These are phyloP conservation scores for Cathartes aura DNA, from an alignment of 2,113 vertebrate species.

Conservation along the genomic window DNA sequence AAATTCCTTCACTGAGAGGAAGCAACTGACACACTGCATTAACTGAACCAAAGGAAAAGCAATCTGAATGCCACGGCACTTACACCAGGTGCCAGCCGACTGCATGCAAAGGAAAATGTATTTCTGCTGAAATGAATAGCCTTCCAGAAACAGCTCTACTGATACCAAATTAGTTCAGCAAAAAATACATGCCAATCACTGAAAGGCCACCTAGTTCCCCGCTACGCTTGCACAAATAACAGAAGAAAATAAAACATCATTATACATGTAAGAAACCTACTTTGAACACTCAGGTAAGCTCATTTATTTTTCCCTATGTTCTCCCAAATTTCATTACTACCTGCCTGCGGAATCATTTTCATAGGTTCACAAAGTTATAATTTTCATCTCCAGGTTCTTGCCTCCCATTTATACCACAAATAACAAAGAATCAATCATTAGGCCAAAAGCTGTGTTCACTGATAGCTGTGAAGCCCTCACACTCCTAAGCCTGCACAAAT, in stretches of 20 bases:
- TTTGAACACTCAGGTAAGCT: neutral
- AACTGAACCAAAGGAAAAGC: neutral
- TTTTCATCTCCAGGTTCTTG: neutral
- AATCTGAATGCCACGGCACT: neutral
- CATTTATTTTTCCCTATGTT: constrained; percentile 13
- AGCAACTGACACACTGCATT: neutral
- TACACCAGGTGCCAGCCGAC: neutral
- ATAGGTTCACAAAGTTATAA: neutral
- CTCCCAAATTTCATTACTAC: constrained; percentile 31
- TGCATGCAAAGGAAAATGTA: neutral
- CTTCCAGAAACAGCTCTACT: neutral
- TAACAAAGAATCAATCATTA: neutral
- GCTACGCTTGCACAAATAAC: neutral
- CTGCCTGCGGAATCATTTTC: neutral
- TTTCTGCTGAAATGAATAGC: neutral
- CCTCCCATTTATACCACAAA: neutral
- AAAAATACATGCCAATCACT: neutral
- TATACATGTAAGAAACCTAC: neutral
- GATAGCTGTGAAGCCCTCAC: neutral
- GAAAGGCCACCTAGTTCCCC: neutral
- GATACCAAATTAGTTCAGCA: neutral
- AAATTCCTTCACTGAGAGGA: neutral
- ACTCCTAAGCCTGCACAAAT: neutral
- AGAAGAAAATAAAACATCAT: constrained; percentile 15
- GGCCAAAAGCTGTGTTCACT: neutral